These are phyloP conservation scores for Ctenodactylus gundi DNA, from an alignment of 2,113 vertebrate genomes.

Conservation along the genomic window DNA sequence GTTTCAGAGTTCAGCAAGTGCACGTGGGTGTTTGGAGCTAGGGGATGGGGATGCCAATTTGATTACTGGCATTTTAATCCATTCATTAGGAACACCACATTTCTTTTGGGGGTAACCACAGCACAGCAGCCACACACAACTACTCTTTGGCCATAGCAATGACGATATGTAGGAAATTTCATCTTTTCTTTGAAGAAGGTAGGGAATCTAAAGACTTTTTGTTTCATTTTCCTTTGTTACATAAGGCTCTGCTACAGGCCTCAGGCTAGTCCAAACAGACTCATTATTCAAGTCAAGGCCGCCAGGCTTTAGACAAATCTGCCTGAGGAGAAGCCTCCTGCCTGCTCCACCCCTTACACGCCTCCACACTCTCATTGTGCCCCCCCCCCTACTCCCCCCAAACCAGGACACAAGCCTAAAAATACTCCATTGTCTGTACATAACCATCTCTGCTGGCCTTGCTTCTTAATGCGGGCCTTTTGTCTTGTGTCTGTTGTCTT, in stretches of 20 bases:
- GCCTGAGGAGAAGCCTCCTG: not conserved
- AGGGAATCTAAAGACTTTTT: conserved; percentile 32
- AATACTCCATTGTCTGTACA: not conserved
- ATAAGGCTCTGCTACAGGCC: conserved; percentile 31
- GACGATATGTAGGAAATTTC: not conserved
- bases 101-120: not conserved
- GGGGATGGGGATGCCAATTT: not conserved
- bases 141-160: not conserved
- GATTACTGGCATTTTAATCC: conserved; percentile 4
- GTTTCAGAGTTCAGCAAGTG: not conserved
- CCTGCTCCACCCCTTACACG: not conserved
- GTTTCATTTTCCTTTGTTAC: conserved; percentile 34
- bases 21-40: not conserved
- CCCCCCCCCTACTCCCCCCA: rapidly evolving
- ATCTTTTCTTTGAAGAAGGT: not conserved
- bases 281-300: conserved; percentile 52
- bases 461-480: conserved; percentile 40
- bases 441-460: not conserved
- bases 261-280: conserved; percentile 20
- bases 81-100: not conserved
- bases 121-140: not conserved
- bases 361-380: not conserved
- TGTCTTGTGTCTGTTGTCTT: conserved; percentile 22
- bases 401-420: not conserved
- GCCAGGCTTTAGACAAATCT: not conserved